Base-by-base conservation (phyloP, 2,888 invertebrate genomes). In the Thymelicus sylvestris region DNA sequence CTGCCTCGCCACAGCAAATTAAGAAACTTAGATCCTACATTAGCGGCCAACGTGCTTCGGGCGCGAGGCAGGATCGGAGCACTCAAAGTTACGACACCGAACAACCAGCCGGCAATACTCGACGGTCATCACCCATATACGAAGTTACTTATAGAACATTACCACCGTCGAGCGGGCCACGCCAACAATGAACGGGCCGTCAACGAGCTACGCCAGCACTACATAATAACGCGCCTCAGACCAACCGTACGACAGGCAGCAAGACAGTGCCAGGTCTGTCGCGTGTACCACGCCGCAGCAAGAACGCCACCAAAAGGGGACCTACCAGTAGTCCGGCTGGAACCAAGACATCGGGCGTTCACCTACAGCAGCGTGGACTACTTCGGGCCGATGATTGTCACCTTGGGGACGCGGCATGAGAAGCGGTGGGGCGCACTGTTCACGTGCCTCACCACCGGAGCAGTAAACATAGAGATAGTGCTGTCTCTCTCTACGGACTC, bases 301-400 rank as follows among this genome's bases (percentile, higher is more conserved):
- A 47, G 2, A 7, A 52, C n/a, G 7, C 65, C 65, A 13, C 7
- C 39, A 4, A 41, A 39, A 0, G 65, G 65, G 7, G 52, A 65
- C 65, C 15, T 65, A 13, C 65, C 65, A 1, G 6, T 4, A 12
- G 50, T 13, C 6, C 38, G 50, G 1, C 50, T 65, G 7, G 8
- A 38, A 0, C 39, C 52, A 0, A 10, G 6, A 15, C 13, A 38
- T 6, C 50, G 15, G 6, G 41, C 65, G 7, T 65, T 65, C 65
- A 52, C 65, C n/a, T n/a, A n/a, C 7, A 52, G 52, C 19, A 75
- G 75, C 6, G 38, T 74, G 0, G 77, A 77, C 39, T 75, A 66
- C 12, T 78, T 77, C 24, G 75, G 76, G 0, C 76, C 77, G 0
- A 69, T 76, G 65, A 59, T 10, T 3, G 77, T 77, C 0, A 69